Evolutionary conservation across 1,140 invertebrate genomes (phyloP).

Genomic region (Tetragnatha versicolor): DNA sequence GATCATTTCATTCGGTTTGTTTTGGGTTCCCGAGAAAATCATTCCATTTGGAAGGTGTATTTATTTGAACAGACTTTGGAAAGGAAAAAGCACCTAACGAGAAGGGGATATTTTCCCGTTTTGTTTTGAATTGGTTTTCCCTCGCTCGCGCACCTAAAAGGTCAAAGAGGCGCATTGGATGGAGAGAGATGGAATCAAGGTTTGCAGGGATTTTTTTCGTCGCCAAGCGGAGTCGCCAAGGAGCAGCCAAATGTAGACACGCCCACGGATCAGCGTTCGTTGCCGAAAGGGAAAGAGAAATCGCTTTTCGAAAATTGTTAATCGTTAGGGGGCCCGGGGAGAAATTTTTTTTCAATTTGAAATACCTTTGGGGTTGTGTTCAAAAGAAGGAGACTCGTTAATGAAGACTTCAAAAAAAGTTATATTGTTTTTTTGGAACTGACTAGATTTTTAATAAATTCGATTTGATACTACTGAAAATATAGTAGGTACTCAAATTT

Average conservation of each 20-base stretch:
- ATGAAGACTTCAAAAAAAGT: too few relatives aligned
- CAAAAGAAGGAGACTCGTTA: too few relatives aligned
- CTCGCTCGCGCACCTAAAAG: slow-evolving; percentile 18
- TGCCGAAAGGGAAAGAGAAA: slow-evolving; percentile 7
- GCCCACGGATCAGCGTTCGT: too few relatives aligned
- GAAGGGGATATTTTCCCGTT: not conserved
- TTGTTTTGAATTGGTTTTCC: slow-evolving; percentile 18
- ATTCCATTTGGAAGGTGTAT: not conserved
- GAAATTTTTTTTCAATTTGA: too few relatives aligned
- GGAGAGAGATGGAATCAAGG: slow-evolving; percentile 17
- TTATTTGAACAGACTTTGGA: slow-evolving; percentile 15
- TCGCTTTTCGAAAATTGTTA: too few relatives aligned
- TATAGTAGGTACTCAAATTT: too few relatives aligned
- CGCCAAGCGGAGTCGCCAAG: slow-evolving; percentile 24
- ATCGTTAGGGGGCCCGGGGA: too few relatives aligned
- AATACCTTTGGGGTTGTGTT: too few relatives aligned
- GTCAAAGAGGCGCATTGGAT: slow-evolving; percentile 48
- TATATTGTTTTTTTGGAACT: too few relatives aligned
- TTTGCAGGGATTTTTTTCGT: slow-evolving; percentile 5
- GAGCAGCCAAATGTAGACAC: not conserved
- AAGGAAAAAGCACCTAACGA: slow-evolving; percentile 4
- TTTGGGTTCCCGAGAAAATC: not conserved
- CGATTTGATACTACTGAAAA: too few relatives aligned
- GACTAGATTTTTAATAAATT: too few relatives aligned
- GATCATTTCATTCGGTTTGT: slow-evolving; percentile 8